These are phyloP conservation scores for Perizoma flavofasciatum DNA, from an alignment of 2,888 invertebrate genomes.

Conservation along the genomic window DNA sequence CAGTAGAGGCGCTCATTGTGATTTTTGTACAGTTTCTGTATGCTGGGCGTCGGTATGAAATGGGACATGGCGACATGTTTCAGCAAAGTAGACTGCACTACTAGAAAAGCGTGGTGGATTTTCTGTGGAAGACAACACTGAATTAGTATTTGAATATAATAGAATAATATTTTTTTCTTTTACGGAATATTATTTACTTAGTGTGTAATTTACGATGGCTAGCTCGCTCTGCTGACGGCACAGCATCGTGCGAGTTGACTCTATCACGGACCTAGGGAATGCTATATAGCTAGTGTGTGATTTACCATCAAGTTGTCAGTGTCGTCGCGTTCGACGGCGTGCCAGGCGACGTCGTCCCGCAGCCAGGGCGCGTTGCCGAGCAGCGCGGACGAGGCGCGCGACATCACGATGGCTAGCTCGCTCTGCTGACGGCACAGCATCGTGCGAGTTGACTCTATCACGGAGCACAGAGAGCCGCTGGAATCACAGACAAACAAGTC, in stretches of 20 bases:
- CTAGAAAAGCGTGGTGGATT: slow-evolving; percentile 76
- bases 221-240: slow-evolving; percentile 65
- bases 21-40: slow-evolving; percentile 61
- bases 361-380: slow-evolving; percentile 74
- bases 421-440: slow-evolving; percentile 68
- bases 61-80: slow-evolving; percentile 74
- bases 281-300: background rate
- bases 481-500: background rate
- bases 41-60: slow-evolving; percentile 50
- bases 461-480: slow-evolving; percentile 63
- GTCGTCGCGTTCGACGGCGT: slow-evolving; percentile 44
- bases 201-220: slow-evolving; percentile 42
- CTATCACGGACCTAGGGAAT: background rate
- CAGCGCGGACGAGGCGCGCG: slow-evolving; percentile 64
- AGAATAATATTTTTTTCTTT: too few species aligned
- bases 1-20: slow-evolving; percentile 75
- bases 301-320: slow-evolving; percentile 59
- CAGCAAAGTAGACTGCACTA: slow-evolving; percentile 73
- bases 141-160: too few species aligned
- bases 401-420: slow-evolving; percentile 55
- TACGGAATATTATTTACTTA: too few species aligned
- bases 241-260: slow-evolving; percentile 58
- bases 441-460: slow-evolving; percentile 59
- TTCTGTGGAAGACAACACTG: slow-evolving; percentile 58
- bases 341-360: slow-evolving; percentile 62